phyloP scores from a whole-genome alignment of 53 echinoderm and acorn worm genomes.

The Paracentrotus lividus region DNA sequence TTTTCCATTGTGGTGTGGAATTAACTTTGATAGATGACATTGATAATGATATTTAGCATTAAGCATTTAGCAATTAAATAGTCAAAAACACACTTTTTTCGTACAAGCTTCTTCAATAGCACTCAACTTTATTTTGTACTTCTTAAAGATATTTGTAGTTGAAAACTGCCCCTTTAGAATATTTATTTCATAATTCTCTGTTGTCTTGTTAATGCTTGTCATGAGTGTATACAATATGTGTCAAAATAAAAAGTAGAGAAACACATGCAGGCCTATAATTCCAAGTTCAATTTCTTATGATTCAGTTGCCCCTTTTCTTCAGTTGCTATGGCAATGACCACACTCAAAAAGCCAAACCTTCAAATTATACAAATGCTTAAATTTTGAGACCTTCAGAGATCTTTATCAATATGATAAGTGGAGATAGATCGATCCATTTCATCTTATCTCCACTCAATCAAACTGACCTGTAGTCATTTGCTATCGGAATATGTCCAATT shows the following conservation, averaged over 20 bases:
- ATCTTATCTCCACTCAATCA: background rate
- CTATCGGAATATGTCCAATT: background rate
- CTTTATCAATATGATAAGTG: background rate
- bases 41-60: no score
- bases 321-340: background rate
- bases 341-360: background rate
- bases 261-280: background rate
- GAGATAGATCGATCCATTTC: constrained; percentile 17
- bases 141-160: no score
- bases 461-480: background rate
- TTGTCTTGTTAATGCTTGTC: background rate
- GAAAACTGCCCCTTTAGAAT: no score
- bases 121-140: no score
- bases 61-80: no score
- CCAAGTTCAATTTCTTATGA: background rate
- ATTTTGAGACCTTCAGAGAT: background rate
- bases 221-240: no score
- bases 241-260: background rate
- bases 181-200: background rate
- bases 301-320: background rate
- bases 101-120: no score
- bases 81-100: no score
- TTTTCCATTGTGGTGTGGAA: no score
- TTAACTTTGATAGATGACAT: no score
- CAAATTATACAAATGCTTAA: background rate